Evolutionary conservation across 2,888 invertebrate species (phyloP).

Genomic region (Sialis lutaria): DNA sequence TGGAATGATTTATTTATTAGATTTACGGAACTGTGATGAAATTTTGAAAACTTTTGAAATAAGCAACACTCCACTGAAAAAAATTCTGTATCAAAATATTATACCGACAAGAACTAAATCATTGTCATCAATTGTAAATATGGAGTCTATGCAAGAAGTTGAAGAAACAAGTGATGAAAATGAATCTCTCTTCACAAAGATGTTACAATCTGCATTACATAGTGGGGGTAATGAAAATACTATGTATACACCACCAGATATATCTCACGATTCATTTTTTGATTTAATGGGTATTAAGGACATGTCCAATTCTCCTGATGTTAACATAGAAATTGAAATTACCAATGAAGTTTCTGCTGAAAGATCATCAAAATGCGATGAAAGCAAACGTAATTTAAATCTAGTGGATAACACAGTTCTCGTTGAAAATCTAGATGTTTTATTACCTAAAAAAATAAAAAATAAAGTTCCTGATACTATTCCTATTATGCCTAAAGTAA

Average conservation of each 20-base stretch:
- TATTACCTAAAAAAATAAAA: too few relatives aligned
- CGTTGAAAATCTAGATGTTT: too few relatives aligned
- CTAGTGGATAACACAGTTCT: too few relatives aligned
- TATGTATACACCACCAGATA: not conserved
- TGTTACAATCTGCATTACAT: not conserved
- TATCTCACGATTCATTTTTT: too few relatives aligned
- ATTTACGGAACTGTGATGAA: constrained; percentile 31
- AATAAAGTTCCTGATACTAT: too few relatives aligned
- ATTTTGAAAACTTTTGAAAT: constrained; percentile 30
- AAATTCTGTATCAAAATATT: constrained; percentile 29
- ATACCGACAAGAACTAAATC: constrained; percentile 8
- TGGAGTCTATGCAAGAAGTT: not conserved
- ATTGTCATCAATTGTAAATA: not conserved
- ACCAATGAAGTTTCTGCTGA: too few relatives aligned
- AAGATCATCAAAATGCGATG: too few relatives aligned
- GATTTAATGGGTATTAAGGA: too few relatives aligned
- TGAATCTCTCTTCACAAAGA: constrained; percentile 1
- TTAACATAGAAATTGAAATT: too few relatives aligned
- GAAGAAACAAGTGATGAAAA: not conserved
- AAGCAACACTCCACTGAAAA: constrained; percentile 30
- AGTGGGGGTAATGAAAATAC: not conserved
- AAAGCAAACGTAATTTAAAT: too few relatives aligned
- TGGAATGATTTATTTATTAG: constrained; percentile 34
- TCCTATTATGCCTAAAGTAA: too few relatives aligned
- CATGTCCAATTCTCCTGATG: too few relatives aligned